Evolutionary conservation across 2,888 invertebrate genomes (phyloP).

Genomic region (Anarsia innoxiella): DNA sequence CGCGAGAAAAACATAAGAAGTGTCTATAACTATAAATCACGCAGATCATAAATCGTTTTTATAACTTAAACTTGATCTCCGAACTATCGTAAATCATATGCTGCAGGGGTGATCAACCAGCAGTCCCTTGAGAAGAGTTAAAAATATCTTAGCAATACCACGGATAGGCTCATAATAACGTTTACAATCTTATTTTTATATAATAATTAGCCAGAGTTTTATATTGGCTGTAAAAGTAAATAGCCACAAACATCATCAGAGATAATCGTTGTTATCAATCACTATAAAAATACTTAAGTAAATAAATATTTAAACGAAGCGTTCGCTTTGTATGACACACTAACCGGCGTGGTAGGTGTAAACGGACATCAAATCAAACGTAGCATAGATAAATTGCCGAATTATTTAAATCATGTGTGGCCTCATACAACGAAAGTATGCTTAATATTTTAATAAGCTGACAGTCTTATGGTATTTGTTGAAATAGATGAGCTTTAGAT

Average conservation of each 20-base stretch:
- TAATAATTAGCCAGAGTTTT: slow-evolving; percentile 17
- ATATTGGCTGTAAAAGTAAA: slow-evolving; percentile 38
- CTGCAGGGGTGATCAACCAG: slow-evolving; percentile 35
- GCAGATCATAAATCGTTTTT: slow-evolving; percentile 63
- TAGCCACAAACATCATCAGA: too few species aligned
- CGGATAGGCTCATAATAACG: slow-evolving; percentile 1
- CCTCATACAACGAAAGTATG: slow-evolving; percentile 7
- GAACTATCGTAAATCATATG: slow-evolving; percentile 57
- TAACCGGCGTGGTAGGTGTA: slow-evolving; percentile 6
- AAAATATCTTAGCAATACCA: slow-evolving; percentile 18
- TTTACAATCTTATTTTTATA: slow-evolving; percentile 23
- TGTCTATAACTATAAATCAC: slow-evolving; percentile 58
- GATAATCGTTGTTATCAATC: too few species aligned
- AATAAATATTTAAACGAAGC: slow-evolving; percentile 28
- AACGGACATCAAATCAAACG: slow-evolving; percentile 42
- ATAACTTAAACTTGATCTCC: slow-evolving; percentile 53
- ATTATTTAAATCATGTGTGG: slow-evolving; percentile 47
- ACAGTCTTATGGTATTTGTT: slow-evolving; percentile 4
- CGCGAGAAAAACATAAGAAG: too few species aligned
- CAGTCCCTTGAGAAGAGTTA: slow-evolving; percentile 41
- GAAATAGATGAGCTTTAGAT: slow-evolving; percentile 4
- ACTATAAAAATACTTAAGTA: slow-evolving; percentile 40
- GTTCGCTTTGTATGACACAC: slow-evolving; percentile 30
- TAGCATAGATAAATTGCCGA: slow-evolving; percentile 48
- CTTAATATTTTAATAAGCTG: slow-evolving; percentile 7